These are phyloP conservation scores for Psittacula cyanocephala DNA, from an alignment of 2,113 vertebrate species.

Conservation along the genomic window DNA sequence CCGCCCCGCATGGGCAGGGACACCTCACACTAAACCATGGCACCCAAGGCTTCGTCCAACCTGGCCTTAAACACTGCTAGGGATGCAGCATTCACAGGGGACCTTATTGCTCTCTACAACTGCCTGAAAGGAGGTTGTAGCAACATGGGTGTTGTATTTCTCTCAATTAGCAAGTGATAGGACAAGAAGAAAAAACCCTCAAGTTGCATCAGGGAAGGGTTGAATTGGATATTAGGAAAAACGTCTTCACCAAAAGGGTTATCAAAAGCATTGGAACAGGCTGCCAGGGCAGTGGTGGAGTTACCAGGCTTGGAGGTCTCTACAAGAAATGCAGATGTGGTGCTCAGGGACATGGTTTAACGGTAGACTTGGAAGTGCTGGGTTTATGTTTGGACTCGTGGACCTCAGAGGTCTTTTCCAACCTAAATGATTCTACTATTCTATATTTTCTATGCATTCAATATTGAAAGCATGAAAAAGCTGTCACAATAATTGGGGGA, in stretches of 20 bases:
- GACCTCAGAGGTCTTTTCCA: neutral
- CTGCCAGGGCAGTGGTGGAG: neutral
- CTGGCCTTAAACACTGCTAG: too few species aligned
- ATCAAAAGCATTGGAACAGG: neutral
- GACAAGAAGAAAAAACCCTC: neutral
- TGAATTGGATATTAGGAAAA: neutral
- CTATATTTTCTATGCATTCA: neutral
- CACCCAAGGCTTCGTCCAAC: too few species aligned
- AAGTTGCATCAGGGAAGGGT: neutral
- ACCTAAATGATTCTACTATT: neutral
- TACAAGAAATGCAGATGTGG: neutral
- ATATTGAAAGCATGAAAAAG: neutral
- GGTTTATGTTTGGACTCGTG: neutral
- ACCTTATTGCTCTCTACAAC: neutral
- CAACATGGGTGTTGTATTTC: neutral
- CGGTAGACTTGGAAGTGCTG: neutral
- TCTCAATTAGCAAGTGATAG: neutral
- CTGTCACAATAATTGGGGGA: neutral
- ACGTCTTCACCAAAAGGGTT: neutral
- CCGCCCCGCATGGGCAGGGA: too few species aligned
- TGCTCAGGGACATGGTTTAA: neutral
- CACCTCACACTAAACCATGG: too few species aligned
- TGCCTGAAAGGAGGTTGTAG: neutral
- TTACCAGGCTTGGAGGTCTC: neutral
- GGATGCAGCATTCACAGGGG: neutral